Evolutionary conservation across 2,797 vertebrate species (phyloP), one percentile per base, ranked within the genome.

Genomic region (Champsocephalus esox): DNA sequence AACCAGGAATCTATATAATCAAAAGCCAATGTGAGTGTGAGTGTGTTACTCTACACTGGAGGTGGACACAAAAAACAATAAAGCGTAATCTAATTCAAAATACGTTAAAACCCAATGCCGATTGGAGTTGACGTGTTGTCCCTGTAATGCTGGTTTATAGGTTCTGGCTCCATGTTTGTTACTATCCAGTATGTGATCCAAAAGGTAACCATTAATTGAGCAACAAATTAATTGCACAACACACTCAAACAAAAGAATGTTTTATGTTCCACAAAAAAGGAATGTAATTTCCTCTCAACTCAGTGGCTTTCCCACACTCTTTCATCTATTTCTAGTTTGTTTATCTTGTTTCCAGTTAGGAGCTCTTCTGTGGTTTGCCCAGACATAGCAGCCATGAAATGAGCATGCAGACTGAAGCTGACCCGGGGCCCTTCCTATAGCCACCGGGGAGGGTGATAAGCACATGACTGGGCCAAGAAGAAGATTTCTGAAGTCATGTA

Each of bases 281-380:
- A 80, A 78, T 75, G 45, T 17, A 24, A 72, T 67, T 81, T 73
- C 24, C 9, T 66, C 54, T 58, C 13, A 48, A 48, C 32, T 60
- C 12, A 0, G 51, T 59, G 60, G 65, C 62, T 82, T 90, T 92
- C 81, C 84, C 87, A 84, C 79, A 89, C 58, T 70, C 82, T 83
- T 86, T 80, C 61, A 83, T 90, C 77, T 87, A 86, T 89, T 89
- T 88, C 56, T 70, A 65, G 74, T 68, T 85, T 86, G 80, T 81
- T 85, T 90, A 70, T 84, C 67, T 88, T 63, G 70, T 70, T 76
- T 82, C 61, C 46, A 78, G 71, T 75, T 81, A 66, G 59, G 32
- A 73, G 75, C n/a, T 74, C 41, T 62, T 77, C 59, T 75, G 80
- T 58, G 77, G 72, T 73, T 77, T 68, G 38, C 46, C 61, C 24